phyloP scores from a whole-genome alignment of 2,888 invertebrate genomes.

The Plagiodera versicolora region DNA sequence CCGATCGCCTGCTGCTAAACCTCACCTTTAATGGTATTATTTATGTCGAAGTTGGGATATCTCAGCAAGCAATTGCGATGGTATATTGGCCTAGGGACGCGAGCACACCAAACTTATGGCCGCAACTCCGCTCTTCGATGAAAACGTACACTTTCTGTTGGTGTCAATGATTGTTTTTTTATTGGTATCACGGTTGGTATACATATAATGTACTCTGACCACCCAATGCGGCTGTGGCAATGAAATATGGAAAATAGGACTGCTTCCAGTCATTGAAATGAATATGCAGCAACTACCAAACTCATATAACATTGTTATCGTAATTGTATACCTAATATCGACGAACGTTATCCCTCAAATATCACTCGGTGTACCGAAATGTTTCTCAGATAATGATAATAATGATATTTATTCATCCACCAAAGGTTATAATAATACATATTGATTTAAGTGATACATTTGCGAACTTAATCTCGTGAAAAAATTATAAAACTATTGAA shows the following conservation, averaged over 20 bases:
- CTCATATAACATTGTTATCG: background rate
- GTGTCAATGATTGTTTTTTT: slow-evolving; percentile 34
- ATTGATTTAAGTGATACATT: no score
- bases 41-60: slow-evolving; percentile 52
- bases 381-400: no score
- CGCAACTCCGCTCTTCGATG: slow-evolving; percentile 29
- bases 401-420: no score
- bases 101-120: slow-evolving; percentile 20
- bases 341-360: no score
- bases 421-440: no score
- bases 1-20: slow-evolving; percentile 54
- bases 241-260: background rate
- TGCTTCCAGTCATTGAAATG: background rate
- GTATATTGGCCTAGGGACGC: slow-evolving; percentile 22
- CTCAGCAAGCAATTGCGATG: slow-evolving; percentile 37
- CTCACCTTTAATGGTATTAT: slow-evolving; percentile 59
- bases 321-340: background rate
- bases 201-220: background rate
- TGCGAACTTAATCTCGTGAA: no score
- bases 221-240: slow-evolving; percentile 5
- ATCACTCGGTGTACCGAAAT: no score
- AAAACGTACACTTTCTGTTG: slow-evolving; percentile 29
- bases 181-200: slow-evolving; percentile 18
- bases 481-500: no score
- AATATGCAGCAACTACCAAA: background rate